Conservation (phyloP, 2,888 invertebrate genomes). For the Branchellion lobata region DNA sequence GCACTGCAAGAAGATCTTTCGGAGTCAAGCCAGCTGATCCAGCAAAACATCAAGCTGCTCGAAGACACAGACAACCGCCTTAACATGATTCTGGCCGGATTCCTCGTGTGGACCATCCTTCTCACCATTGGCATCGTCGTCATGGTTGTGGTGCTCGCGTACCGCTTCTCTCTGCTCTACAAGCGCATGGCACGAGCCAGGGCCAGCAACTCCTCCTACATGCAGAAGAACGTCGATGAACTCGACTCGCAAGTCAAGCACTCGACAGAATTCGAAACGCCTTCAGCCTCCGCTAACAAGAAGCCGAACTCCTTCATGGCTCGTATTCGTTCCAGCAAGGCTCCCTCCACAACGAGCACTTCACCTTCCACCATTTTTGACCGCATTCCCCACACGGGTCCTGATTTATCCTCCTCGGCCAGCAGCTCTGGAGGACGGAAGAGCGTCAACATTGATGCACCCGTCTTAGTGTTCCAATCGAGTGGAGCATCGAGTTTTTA, state of each 20-base stretch:
- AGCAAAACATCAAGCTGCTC: constrained; percentile 5
- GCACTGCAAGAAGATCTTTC: constrained; percentile 34
- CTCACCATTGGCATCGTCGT: constrained; percentile 41
- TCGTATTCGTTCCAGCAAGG: not conserved
- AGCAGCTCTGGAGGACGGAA: not conserved
- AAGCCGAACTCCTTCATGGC: not conserved
- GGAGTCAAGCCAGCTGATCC: not conserved
- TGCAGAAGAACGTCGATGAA: not conserved
- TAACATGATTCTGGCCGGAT: constrained; percentile 35
- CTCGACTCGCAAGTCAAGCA: not conserved
- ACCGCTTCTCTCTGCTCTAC: constrained; percentile 29
- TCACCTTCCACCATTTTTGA: not conserved
- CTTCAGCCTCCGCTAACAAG: not conserved
- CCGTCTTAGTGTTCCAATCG: not conserved
- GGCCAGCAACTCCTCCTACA: not conserved
- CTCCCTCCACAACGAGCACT: not conserved
- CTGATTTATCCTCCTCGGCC: not conserved
- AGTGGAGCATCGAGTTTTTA: not conserved
- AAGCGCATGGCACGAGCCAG: constrained; percentile 27
- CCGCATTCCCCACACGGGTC: not conserved
- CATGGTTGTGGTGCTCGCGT: constrained; percentile 38
- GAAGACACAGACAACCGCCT: constrained; percentile 25
- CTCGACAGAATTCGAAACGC: not conserved
- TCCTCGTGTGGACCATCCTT: constrained; percentile 42
- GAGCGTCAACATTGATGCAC: not conserved